Conservation (phyloP, 2,113 vertebrate genomes). For the Girardinichthys multiradiatus region DNA sequence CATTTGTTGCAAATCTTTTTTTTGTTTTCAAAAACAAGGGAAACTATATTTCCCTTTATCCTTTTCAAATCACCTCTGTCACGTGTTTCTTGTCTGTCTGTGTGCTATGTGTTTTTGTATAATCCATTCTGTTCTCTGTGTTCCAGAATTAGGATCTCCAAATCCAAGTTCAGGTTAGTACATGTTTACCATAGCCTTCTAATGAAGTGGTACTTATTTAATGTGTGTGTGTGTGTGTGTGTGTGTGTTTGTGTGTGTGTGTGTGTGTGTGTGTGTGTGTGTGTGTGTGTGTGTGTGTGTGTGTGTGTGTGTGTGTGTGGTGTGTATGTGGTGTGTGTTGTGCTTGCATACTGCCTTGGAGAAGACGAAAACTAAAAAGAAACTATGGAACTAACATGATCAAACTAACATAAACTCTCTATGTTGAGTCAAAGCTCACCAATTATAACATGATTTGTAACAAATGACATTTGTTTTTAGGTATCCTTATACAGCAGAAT, state of each 20-base stretch:
- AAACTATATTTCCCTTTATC: background rate
- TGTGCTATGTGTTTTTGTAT: constrained; percentile 78
- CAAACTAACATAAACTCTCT: background rate
- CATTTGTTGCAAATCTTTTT: constrained; percentile 14
- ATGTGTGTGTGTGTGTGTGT: constrained; percentile 21
- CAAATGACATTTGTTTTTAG: background rate
- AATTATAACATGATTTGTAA: background rate
- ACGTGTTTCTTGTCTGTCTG: constrained; percentile 52
- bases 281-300: background rate
- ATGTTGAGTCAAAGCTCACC: background rate
- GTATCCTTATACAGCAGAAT: background rate
- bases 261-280: too few species aligned
- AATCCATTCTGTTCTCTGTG: constrained; percentile 89
- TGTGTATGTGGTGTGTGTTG: background rate
- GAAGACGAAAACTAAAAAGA: background rate
- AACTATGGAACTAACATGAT: background rate
- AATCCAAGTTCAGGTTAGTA: constrained; percentile 99
- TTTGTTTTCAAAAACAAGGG: constrained; percentile 29
- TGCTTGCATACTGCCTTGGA: background rate
- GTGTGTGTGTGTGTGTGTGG: too few species aligned
- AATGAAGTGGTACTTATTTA: constrained; percentile 36
- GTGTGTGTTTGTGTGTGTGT: constrained; percentile 10
- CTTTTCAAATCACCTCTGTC: constrained; percentile 64
- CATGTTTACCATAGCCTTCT: constrained; percentile 63
- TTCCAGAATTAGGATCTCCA: constrained; percentile 99